Base-by-base conservation (phyloP, 2,888 invertebrate genomes). In the Acholoe squamosa region DNA sequence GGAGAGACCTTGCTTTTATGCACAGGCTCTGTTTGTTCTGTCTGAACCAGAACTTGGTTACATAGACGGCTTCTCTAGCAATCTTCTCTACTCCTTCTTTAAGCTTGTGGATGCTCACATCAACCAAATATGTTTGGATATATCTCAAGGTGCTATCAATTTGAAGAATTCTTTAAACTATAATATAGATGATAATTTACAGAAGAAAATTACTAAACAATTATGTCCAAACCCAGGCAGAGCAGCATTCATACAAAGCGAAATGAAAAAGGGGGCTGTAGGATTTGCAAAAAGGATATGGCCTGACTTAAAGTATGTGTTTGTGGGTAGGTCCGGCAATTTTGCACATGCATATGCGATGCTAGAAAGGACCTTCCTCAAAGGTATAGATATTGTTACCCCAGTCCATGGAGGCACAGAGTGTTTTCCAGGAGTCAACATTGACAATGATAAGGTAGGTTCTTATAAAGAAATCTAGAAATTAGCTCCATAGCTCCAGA, bases 361-460 rank as follows among this genome's bases (percentile, higher is more conserved):
- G 19, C 84, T 84, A n/a, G 22, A 19, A 3, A 51, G 33, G 33
- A 84, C 84, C 34, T 84, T n/a, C 25, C 84, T 84, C 22, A 43
- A 84, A 34, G 84, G 51, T n/a, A 5, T 34, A 31, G 12, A 25
- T 5, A 43, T 84, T 10, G 43, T 51, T 0, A 14, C 43, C 0
- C 3, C 43, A 22, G 10, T 0, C 19, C 84, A 84, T 22, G 51
- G 84, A 3, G 84, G 84, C 19, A 84, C 84, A 16, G 84, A 84
- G 43, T 34, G 43, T 19, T 34, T 34, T 19, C 51, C 51, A 33
- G 84, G 84, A 3, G n/a, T 84, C 28, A 84, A 51, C 43, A 33
- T 84, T n/a, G 84, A 84, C 28, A 71, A 28, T 28, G 71, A 71
- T 28, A 71, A 71, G 71, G 71, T 71, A 28, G 25, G 71, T 43